These are phyloP conservation scores for Gerris lacustris DNA, from an alignment of 2,888 invertebrate species.

Conservation along the genomic window DNA sequence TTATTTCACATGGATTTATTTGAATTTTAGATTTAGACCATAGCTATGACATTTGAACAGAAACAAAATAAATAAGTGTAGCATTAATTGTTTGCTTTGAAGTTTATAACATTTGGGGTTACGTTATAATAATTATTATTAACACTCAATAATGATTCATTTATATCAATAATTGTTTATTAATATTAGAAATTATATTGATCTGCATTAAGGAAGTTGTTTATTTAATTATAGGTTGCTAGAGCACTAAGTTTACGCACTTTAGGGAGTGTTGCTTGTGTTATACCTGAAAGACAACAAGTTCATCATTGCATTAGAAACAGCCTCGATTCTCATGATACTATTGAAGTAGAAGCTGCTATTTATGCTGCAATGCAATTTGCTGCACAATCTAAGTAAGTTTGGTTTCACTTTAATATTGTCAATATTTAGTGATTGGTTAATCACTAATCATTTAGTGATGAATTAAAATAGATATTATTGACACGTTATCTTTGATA, in stretches of 20 bases:
- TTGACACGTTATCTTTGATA: too few species aligned
- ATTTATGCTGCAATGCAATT: slow-evolving; percentile 90
- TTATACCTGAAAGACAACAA: slow-evolving; percentile 85
- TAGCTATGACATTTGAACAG: too few species aligned
- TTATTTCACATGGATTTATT: too few species aligned
- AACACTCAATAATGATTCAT: too few species aligned
- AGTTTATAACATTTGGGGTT: too few species aligned
- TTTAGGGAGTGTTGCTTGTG: slow-evolving; percentile 80
- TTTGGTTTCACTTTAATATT: slow-evolving; percentile 12
- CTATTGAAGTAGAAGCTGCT: slow-evolving; percentile 90
- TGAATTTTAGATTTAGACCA: too few species aligned
- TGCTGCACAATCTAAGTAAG: slow-evolving; percentile 82
- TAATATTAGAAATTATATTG: too few species aligned
- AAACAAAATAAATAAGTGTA: too few species aligned
- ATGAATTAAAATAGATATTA: too few species aligned
- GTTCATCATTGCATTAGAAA: slow-evolving; percentile 89
- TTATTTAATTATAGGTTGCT: slow-evolving; percentile 45
- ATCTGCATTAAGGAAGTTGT: not conserved
- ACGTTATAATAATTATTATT: too few species aligned
- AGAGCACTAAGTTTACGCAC: slow-evolving; percentile 79
- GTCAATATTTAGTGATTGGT: not conserved
- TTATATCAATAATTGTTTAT: too few species aligned
- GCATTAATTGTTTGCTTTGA: too few species aligned
- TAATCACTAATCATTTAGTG: not conserved
- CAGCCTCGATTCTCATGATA: slow-evolving; percentile 85